Evolutionary conservation across 1,140 invertebrate species (phyloP).

Genomic region (Formica exsecta): DNA sequence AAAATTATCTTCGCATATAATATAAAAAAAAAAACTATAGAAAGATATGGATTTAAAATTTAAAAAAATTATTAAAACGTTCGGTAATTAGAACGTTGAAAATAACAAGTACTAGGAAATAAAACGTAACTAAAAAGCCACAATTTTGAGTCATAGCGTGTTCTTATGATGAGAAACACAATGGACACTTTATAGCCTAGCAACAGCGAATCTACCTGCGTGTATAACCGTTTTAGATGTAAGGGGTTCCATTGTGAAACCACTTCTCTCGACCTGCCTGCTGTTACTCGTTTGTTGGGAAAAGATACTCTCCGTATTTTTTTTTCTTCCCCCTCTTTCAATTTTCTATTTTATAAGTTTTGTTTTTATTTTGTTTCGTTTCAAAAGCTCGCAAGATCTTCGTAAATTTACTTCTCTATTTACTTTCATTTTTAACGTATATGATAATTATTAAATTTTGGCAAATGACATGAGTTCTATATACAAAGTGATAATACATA

Average conservation of each 20-base stretch:
- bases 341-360: not conserved
- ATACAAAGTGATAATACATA: not conserved
- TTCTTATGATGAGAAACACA: conserved; percentile 50
- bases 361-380: conserved; percentile 13
- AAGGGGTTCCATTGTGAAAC: conserved; percentile 60
- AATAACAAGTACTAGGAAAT: conserved; percentile 33
- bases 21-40: too few species aligned
- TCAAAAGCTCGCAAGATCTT: conserved; percentile 36
- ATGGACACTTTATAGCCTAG: conserved; percentile 52
- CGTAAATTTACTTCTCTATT: conserved; percentile 10
- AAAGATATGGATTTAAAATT: not conserved
- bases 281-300: conserved; percentile 61
- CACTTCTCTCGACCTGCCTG: conserved; percentile 63
- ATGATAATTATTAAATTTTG: conserved; percentile 1
- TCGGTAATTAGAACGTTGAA: not conserved
- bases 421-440: not conserved
- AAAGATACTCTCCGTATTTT: conserved; percentile 54
- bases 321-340: conserved; percentile 8
- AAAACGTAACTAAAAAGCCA: conserved; percentile 26
- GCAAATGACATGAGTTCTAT: not conserved
- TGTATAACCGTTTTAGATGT: conserved; percentile 64
- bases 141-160: conserved; percentile 15
- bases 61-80: not conserved
- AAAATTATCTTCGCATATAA: too few species aligned
- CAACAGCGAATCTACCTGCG: conserved; percentile 59